phyloP scores from a whole-genome alignment of 2,888 invertebrate genomes.

The Meteorus colon region DNA sequence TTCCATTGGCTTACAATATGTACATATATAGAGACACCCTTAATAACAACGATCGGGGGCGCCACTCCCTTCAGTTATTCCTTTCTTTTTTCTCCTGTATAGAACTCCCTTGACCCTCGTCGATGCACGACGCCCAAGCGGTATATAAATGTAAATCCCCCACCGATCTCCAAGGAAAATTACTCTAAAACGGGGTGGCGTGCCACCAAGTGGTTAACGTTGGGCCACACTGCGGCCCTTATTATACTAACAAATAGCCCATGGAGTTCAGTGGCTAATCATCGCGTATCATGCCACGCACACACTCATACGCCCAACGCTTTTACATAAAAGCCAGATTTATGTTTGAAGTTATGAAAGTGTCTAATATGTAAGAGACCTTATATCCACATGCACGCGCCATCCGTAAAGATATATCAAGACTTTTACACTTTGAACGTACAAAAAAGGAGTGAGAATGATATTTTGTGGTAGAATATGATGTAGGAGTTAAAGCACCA shows the following conservation, averaged over 20 bases:
- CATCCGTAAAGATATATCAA: constrained; percentile 34
- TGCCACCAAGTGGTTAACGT: constrained; percentile 71
- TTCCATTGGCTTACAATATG: constrained; percentile 6
- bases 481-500: neutral
- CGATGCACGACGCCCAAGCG: constrained; percentile 51
- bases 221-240: constrained; percentile 70
- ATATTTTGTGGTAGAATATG: neutral
- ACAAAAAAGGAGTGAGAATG: neutral
- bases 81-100: neutral
- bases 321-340: constrained; percentile 30
- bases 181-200: constrained; percentile 72
- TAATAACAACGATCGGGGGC: neutral
- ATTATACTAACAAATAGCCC: constrained; percentile 74
- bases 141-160: constrained; percentile 68
- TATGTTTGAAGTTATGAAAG: constrained; percentile 15
- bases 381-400: constrained; percentile 25
- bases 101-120: constrained; percentile 40
- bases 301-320: constrained; percentile 48
- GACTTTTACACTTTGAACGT: neutral
- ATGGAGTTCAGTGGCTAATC: constrained; percentile 71
- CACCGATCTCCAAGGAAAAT: constrained; percentile 68
- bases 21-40: neutral
- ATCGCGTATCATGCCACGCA: constrained; percentile 71
- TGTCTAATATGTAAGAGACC: constrained; percentile 25
- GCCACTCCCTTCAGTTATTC: constrained; percentile 9